A percentile compares a stretch with the other conserved stretches of the same genome.
These are phyloP conservation scores for Sitodiplosis mosellana DNA, from an alignment of 1,140 invertebrate species.

Conservation along the genomic window DNA sequence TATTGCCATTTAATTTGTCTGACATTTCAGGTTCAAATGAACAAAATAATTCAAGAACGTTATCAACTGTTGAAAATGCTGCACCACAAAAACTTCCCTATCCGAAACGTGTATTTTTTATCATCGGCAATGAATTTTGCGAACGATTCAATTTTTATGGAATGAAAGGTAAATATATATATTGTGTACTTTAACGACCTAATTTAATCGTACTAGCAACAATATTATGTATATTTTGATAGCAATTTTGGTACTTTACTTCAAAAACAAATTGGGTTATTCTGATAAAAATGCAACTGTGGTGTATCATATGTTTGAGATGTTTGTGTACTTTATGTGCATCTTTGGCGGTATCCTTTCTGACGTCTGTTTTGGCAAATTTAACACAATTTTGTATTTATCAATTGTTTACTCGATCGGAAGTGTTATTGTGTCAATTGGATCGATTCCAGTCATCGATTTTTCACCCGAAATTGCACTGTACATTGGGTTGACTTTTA, in stretches of 20 bases:
- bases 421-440: constrained; percentile 39
- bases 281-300: constrained; percentile 47
- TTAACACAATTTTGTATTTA: constrained; percentile 52
- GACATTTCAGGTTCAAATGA: too few relatives aligned
- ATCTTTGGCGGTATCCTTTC: constrained; percentile 76
- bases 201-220: background rate
- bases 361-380: constrained; percentile 74
- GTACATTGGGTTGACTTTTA: constrained; percentile 27
- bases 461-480: too few relatives aligned
- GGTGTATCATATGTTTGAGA: constrained; percentile 66
- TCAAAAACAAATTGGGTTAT: constrained; percentile 46
- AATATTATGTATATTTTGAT: constrained; percentile 12
- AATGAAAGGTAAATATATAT: constrained; percentile 32
- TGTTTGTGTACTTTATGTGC: constrained; percentile 72
- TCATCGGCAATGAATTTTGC: constrained; percentile 69
- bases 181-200: background rate
- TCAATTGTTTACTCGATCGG: constrained; percentile 54
- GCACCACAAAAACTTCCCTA: constrained; percentile 29
- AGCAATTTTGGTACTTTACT: constrained; percentile 67
- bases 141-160: constrained; percentile 74
- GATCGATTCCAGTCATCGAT: constrained; percentile 22
- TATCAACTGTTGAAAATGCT: too few relatives aligned
- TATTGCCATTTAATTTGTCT: too few relatives aligned
- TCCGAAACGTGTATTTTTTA: constrained; percentile 59
- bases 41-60: too few relatives aligned